Evolutionary conservation across 2,888 invertebrate species (phyloP), one percentile per base, ranked within the genome.

Genomic region (Dolomedes plantarius): DNA sequence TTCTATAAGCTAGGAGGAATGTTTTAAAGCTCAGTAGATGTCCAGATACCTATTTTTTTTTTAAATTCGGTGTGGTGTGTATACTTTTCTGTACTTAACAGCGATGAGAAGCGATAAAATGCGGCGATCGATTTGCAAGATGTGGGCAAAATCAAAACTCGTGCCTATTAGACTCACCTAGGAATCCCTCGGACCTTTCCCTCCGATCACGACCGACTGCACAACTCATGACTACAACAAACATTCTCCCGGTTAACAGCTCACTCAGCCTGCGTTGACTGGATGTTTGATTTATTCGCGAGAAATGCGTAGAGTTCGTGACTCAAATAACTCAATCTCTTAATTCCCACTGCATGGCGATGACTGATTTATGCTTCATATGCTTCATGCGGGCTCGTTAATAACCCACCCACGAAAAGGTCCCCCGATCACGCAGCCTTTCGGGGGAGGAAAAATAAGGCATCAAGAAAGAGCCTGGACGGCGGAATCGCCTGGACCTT

Each of bases 311-410:
- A 2, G 46, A 23, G 23, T 56, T 56, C 56, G 56, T 56, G 56
- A 56, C 23, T 56, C 56, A 56, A 56, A 56, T 56, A 56, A 23
- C 56, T 56, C 56, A 56, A 56, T 56, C 19, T 56, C 23, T 19
- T 6, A 56, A 23, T 23, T 11, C 7, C 23, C 16, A 19, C 5
- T 23, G 7, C 2, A 56, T 5, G 16, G 5, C 19, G 5, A 23
- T 56, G 23, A 56, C 56, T 56, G 56, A 56, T 56, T 56, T 56
- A 23, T 56, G 23, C 56, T 23, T 5, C 56, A 23, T 16, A 56
- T 9, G 13, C 41, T 41, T 16, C 5, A 23, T 16, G 23, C 56
- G 3, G 0, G 19, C 7, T 56, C 23, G 56, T 56, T 56, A 56
- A 56, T 56, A 56, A 56, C 23, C 56, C 56, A 23, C 56, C 56